phyloP scores from a whole-genome alignment of 2,113 vertebrate genomes.

The Hemicordylus capensis region DNA sequence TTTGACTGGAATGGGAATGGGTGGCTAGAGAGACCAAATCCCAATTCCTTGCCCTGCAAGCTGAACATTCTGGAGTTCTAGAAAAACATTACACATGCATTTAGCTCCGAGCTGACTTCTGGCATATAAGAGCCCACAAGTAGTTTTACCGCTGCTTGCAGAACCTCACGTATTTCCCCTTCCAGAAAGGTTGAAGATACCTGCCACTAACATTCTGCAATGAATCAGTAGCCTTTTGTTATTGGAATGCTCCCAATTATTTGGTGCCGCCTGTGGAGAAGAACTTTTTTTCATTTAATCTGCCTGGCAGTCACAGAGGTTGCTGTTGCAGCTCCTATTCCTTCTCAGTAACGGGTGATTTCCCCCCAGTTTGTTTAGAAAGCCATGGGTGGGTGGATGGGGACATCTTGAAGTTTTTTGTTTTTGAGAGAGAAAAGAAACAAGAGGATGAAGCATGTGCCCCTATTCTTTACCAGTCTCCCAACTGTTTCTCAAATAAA shows the following conservation, averaged over 20 bases:
- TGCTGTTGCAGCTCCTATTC: neutral
- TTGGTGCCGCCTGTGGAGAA: no score
- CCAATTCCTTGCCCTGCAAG: neutral
- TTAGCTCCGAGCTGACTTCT: neutral
- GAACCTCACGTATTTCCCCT: neutral
- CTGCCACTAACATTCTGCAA: neutral
- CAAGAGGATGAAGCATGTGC: neutral
- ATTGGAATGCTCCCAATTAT: neutral
- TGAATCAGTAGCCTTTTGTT: neutral
- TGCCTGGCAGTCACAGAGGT: neutral
- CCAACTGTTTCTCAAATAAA: no score
- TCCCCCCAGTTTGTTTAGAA: no score
- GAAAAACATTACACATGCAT: neutral
- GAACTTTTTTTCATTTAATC: no score
- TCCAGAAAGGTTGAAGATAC: neutral
- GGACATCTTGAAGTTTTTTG: no score
- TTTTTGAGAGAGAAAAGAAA: neutral
- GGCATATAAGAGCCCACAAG: neutral
- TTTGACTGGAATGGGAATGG: constrained; percentile 11
- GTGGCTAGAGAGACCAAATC: neutral
- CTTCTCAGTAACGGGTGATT: no score
- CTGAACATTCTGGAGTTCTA: neutral
- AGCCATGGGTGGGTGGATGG: no score
- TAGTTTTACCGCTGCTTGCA: neutral
- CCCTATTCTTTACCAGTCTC: neutral